Evolutionary conservation across 2,888 invertebrate species (phyloP).

Genomic region (Erebia epiphron): DNA sequence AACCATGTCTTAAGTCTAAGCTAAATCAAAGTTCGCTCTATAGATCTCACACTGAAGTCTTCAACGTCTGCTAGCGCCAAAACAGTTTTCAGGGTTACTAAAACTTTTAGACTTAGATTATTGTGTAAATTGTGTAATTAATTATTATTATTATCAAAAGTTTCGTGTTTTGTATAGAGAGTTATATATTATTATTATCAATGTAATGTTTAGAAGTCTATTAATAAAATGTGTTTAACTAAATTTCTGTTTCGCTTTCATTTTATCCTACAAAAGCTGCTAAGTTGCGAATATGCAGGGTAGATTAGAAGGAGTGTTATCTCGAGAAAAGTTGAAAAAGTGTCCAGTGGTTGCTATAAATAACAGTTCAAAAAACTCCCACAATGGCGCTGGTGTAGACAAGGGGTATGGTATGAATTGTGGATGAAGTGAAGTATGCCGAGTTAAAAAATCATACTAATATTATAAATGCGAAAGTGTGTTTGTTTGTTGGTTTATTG

Average conservation of each 20-base stretch:
- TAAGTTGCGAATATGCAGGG: no score
- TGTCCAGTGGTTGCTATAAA: no score
- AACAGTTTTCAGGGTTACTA: slow-evolving; percentile 16
- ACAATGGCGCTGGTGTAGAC: no score
- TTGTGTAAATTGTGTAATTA: slow-evolving; percentile 48
- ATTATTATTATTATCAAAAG: slow-evolving; percentile 38
- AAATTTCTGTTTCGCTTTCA: slow-evolving; percentile 29
- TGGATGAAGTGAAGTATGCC: no score
- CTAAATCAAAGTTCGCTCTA: not conserved
- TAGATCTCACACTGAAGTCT: no score
- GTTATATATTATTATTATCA: slow-evolving; percentile 59
- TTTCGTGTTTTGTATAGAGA: slow-evolving; percentile 74
- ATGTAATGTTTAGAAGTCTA: slow-evolving; percentile 70
- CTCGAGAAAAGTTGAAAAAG: no score
- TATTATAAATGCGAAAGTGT: no score
- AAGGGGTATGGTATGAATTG: no score
- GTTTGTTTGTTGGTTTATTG: no score
- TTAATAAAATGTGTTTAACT: slow-evolving; percentile 68
- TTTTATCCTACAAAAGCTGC: not conserved
- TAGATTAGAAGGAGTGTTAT: no score
- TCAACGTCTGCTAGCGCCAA: not conserved
- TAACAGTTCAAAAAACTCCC: no score
- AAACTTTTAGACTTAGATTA: slow-evolving; percentile 18
- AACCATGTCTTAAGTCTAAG: not conserved
- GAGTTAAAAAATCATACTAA: no score